A percentile compares a stretch with the other conserved stretches of the same genome.
Evolutionary conservation across 2,797 vertebrate genomes (phyloP).

Genomic region (Lepidocolaptes lacrymiger): DNA sequence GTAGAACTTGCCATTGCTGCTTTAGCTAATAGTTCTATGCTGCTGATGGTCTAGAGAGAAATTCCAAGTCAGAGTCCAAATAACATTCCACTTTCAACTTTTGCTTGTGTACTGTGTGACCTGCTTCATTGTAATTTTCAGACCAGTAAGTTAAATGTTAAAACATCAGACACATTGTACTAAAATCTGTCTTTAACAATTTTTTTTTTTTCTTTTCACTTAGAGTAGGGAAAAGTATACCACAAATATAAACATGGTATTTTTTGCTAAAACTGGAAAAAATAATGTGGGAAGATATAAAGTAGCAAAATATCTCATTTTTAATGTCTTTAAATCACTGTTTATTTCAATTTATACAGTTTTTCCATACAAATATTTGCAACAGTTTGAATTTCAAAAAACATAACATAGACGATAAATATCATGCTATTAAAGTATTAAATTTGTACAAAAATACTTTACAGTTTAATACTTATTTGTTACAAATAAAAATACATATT

Average conservation of each 20-base stretch:
- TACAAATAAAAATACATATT: slow-evolving; percentile 99
- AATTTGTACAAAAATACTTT: slow-evolving; percentile 99
- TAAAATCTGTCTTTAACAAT: not conserved
- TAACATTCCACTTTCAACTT: not conserved
- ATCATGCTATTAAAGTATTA: slow-evolving; percentile 99
- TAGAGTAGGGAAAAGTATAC: not conserved
- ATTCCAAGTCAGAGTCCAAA: not conserved
- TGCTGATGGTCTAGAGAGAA: not conserved
- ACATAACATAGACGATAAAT: slow-evolving; percentile 96
- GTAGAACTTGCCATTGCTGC: not conserved
- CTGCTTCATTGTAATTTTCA: not conserved
- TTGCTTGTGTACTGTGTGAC: not conserved
- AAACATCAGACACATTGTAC: not conserved
- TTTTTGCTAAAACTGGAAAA: not conserved
- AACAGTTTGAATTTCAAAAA: slow-evolving; percentile 87
- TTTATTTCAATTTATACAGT: slow-evolving; percentile 86
- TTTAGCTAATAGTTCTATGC: not conserved
- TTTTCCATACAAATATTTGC: slow-evolving; percentile 90
- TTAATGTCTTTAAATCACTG: slow-evolving; percentile 75
- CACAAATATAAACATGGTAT: not conserved
- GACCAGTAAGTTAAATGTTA: not conserved
- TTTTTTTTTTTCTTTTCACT: not conserved
- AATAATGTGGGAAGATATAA: not conserved
- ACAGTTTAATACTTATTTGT: slow-evolving; percentile 97
- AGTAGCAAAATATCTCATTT: not conserved